These are phyloP conservation scores for Sclerodermus sp. DNA, from an alignment of 2,888 invertebrate genomes.

Conservation along the genomic window DNA sequence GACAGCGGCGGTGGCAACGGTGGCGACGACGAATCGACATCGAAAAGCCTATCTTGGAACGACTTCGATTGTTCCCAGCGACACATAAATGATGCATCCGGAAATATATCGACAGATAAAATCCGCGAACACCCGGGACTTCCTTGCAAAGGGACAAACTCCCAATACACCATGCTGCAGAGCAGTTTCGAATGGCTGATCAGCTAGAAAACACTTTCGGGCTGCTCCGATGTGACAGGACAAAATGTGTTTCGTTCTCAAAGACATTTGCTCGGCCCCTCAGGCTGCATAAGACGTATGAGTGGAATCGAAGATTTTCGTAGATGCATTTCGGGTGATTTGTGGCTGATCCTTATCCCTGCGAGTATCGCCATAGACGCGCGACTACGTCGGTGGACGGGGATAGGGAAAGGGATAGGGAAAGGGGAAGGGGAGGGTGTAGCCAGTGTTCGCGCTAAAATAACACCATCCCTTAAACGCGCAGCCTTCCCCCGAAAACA, in stretches of 20 bases:
- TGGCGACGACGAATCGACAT: no score
- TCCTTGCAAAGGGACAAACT: conserved; percentile 1
- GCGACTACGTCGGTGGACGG: no score
- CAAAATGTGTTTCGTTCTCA: conserved; percentile 9
- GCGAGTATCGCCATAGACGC: no score
- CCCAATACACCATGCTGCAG: conserved; percentile 1
- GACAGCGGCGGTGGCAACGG: no score
- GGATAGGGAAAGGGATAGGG: no score
- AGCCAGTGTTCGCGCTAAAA: no score
- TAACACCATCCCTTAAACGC: no score
- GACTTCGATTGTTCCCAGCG: no score
- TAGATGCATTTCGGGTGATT: neutral
- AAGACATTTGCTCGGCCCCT: conserved; percentile 12
- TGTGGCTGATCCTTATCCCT: no score
- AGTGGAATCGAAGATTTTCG: conserved; percentile 6
- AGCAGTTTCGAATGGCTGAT: conserved; percentile 9
- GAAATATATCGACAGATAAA: neutral
- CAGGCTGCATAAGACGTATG: conserved; percentile 7
- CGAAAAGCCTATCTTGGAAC: no score
- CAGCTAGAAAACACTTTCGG: conserved; percentile 14
- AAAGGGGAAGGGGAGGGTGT: no score
- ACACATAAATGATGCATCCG: neutral
- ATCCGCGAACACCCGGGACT: neutral
- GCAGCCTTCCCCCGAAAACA: no score
- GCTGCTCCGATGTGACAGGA: conserved; percentile 7